Evolutionary conservation across 2,797 vertebrate genomes (phyloP).

Genomic region (Takifugu rubripes): DNA sequence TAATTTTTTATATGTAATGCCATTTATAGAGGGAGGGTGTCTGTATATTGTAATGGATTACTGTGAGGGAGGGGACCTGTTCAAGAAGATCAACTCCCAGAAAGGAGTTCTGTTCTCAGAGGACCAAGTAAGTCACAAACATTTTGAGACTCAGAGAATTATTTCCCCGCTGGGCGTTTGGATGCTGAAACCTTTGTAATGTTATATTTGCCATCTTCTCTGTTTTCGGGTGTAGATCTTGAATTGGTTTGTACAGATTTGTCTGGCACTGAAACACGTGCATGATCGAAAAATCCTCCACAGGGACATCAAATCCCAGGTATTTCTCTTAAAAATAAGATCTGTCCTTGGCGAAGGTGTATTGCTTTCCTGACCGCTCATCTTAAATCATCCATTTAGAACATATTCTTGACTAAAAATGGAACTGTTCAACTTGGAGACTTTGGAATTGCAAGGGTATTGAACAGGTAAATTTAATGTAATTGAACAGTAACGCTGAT

Average conservation of each 20-base stretch:
- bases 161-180: not conserved
- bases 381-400: constrained; percentile 69
- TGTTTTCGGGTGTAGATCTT: constrained; percentile 79
- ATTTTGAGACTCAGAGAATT: not conserved
- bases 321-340: constrained; percentile 40
- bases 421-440: constrained; percentile 95
- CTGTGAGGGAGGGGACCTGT: constrained; percentile 97
- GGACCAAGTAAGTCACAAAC: constrained; percentile 82
- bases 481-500: not conserved
- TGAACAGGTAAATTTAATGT: constrained; percentile 83
- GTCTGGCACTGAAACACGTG: constrained; percentile 94
- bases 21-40: constrained; percentile 86
- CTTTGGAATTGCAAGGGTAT: constrained; percentile 95
- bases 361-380: not conserved
- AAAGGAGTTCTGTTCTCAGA: constrained; percentile 90
- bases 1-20: too few relatives aligned
- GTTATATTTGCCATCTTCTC: not conserved
- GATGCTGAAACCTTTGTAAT: not conserved
- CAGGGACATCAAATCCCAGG: constrained; percentile 98
- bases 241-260: constrained; percentile 98
- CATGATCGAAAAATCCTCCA: constrained; percentile 98
- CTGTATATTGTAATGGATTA: constrained; percentile 99
- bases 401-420: constrained; percentile 97
- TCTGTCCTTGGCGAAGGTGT: not conserved
- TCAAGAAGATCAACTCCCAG: constrained; percentile 97